Conservation (phyloP, 2,797 vertebrate genomes). For the Gymnodraco acuticeps region DNA sequence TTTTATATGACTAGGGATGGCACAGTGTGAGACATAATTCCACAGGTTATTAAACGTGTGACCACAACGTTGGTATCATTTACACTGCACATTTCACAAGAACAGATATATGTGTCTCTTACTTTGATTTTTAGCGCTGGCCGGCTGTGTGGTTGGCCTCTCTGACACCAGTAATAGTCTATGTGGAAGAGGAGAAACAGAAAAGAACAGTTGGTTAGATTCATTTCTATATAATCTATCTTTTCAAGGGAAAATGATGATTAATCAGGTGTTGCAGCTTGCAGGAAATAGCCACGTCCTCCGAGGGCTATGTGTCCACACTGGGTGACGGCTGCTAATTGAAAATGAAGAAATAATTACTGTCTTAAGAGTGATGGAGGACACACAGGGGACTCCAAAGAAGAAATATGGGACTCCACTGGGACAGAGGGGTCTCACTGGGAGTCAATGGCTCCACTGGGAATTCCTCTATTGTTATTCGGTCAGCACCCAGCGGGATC, state of each 20-base stretch:
- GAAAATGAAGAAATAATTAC: conserved; percentile 83
- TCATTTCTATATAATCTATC: background rate
- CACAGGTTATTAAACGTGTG: too few species aligned
- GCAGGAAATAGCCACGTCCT: conserved; percentile 52
- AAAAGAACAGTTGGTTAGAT: background rate
- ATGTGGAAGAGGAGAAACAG: too few species aligned
- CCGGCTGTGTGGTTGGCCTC: too few species aligned
- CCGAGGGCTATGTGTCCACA: conserved; percentile 58
- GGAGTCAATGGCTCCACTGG: conserved; percentile 51
- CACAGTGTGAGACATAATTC: too few species aligned
- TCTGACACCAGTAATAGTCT: too few species aligned
- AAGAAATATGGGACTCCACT: conserved; percentile 48
- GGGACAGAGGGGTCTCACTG: conserved; percentile 49
- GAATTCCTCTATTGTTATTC: conserved; percentile 83
- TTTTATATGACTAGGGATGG: background rate
- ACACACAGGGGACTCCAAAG: conserved; percentile 61
- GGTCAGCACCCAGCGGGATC: conserved; percentile 64
- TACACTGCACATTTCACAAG: too few species aligned
- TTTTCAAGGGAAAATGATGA: background rate
- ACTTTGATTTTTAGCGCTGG: too few species aligned
- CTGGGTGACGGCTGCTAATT: conserved; percentile 74
- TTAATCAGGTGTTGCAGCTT: conserved; percentile 23
- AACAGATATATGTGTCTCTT: too few species aligned
- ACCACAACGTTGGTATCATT: too few species aligned
- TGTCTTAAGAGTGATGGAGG: conserved; percentile 81